Evolutionary conservation across 2,888 invertebrate species (phyloP), one percentile per base, ranked within the genome.

Genomic region (Alitta virens): DNA sequence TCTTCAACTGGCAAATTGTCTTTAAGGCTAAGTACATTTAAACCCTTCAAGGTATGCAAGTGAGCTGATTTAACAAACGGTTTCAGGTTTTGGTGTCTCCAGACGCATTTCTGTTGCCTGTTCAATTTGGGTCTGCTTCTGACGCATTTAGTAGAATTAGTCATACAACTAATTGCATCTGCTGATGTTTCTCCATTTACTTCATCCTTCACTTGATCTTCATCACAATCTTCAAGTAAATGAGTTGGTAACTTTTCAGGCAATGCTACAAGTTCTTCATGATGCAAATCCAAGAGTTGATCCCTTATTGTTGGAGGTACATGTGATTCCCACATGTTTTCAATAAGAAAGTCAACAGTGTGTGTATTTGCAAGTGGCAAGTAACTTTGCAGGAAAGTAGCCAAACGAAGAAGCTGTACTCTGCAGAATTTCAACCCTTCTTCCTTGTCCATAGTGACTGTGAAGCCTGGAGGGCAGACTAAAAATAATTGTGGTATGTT

Each of bases 281-380:
- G 59, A 24, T 69, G 62, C 51, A 75, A 54, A 5, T 60, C 38
- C 0, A 70, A 26, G 16, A 77, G 64, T 40, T 74, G 68, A 5
- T 62, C 25, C 57, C 67, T 69, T 5, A 75, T 65, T n/a, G 25
- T 7, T 2, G 53, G 42, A 1, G 74, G 72, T 18, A 77, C 18
- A 21, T 70, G 61, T 3, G 24, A 62, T 3, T 72, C 62, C 78
- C 78, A 79, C 12, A 69, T 67, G 27, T 72, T 62, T 1, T 72
- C 46, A 1, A 70, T 65, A 14, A 78, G 72, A 61, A 79, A 79
- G 43, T 78, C 74, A 42, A 73, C 69, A 1, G 71, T 70, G 67
- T 78, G 77, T 5, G 73, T 69, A 64, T 79, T 78, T 5, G 74
- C 75, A 38, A 78, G 54, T 0, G 72, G 69, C 16, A 77, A 67